Evolutionary conservation across 2,113 vertebrate species (phyloP), one percentile per base, ranked within the genome.

Genomic region (Saccopteryx leptura): DNA sequence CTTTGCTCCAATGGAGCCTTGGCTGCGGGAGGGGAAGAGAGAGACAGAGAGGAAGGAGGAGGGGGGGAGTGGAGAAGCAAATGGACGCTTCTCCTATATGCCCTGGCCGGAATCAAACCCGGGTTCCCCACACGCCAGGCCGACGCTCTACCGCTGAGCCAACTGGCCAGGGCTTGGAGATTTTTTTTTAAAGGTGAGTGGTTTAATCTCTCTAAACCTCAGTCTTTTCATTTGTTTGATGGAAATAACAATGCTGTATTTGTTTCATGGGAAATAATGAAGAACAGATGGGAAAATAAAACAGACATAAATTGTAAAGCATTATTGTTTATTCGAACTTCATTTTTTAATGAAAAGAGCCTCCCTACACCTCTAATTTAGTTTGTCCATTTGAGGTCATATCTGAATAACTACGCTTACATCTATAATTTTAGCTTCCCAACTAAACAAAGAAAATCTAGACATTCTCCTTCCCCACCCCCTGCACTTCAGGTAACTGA

Each of bases 181-280:
- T n/a, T n/a, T n/a, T n/a, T 21, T 69, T 75, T 75, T 15, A 14
- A 60, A 58, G 85, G 1, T 5, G 80, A 90, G 28, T 54, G 31
- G 92, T 24, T 75, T 74, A 69, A 65, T 90, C 74, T 75, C 52
- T 91, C 74, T n/a, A 46, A 91, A 69, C 50, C 6, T 88, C 58
- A 54, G 31, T 88, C 31, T 88, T 92, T 82, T 90, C 82, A 46
- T 94, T 89, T 88, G 78, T 19, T 72, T 61, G 79, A 81, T 90
- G 66, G 19, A 13, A 90, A 72, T 76, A 93, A 83, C 48, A 81
- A 46, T 87, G 24, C 50, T 90, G 6, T 63, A 31, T 88, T 75
- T 87, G 54, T 65, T 83, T 93, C 78, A 68, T 12, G 91, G 60
- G 61, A 58, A 65, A 46, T 65, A 58, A 54, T 56, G 10, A 96